Base-by-base conservation (phyloP, 2,113 vertebrate genomes). In the Zapornia atra region DNA sequence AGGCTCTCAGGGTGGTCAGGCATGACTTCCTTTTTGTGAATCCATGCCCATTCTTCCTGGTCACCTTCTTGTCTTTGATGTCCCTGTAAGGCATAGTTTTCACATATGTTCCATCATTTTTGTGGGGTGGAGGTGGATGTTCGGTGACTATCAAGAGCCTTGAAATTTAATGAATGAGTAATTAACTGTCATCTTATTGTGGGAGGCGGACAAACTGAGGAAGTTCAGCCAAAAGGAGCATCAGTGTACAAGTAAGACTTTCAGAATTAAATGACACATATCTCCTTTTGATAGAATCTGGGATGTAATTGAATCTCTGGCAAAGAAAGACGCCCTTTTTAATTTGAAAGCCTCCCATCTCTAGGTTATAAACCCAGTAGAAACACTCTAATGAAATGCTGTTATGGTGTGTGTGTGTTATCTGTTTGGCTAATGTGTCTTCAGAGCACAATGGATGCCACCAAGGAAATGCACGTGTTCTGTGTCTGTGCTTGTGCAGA, bases 51-150 rank as follows among this genome's bases (percentile, higher is more conserved):
- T n/a, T 38, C 3, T 59, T 90, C 36, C 15, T 81, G 51, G 28
- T 16, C 40, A 72, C 68, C 29, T 80, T 28, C 63, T 78, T 26
- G 54, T 69, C 54, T 40, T 64, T 82, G 33, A 38, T 11, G 6
- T 72, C 24, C 8, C 26, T 79, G 40, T 46, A 88, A 48, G 46
- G 68, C 54, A 36, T 33, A 5, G 12, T 50, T 88, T 87, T 31
- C 12, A 61, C 9, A 51, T 82, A 51, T 88, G 9, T 69, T 85
- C 44, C 4, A 4, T 75, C 29, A 40, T 12, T 78, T 69, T 18
- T 16, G 9, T 40, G 38, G 18, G 12, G 12, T 44, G 0, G 2
- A 53, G 31, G 22, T 60, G 46, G 24, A 60, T 2, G 0, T 16
- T 83, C 18, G 40, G 29, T 82, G n/a, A 18, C 87, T 77, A 54